phyloP scores from a whole-genome alignment of 2,113 vertebrate species.

The Tauraco erythrolophus region DNA sequence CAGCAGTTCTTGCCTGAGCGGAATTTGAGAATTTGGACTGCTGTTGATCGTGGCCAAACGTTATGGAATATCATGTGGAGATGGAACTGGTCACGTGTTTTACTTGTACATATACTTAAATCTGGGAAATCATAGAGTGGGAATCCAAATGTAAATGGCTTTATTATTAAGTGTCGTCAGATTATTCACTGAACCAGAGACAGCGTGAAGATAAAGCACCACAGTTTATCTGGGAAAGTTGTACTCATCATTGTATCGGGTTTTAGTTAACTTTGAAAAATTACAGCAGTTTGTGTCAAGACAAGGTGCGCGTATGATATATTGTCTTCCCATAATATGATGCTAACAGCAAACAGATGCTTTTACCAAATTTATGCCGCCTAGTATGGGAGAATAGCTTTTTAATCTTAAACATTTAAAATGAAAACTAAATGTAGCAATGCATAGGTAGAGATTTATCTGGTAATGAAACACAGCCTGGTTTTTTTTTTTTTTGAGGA shows the following conservation, averaged over 20 bases:
- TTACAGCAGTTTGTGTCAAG: not conserved
- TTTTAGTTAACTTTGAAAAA: not conserved
- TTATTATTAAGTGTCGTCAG: not conserved
- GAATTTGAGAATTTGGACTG: not conserved
- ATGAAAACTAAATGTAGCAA: not conserved
- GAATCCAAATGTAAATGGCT: not conserved
- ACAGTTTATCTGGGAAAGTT: not conserved
- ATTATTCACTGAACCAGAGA: not conserved
- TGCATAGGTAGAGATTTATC: not conserved
- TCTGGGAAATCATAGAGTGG: not conserved
- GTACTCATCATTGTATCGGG: accelerated
- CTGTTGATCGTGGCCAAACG: not conserved
- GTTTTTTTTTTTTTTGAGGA: not conserved
- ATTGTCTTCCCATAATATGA: not conserved
- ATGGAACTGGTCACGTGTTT: not conserved
- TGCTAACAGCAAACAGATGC: not conserved
- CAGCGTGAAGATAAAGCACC: accelerated
- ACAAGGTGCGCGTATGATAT: not conserved
- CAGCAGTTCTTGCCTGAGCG: not conserved
- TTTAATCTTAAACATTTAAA: not conserved
- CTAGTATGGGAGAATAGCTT: not conserved
- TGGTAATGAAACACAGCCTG: not conserved
- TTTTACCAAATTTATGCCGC: not conserved
- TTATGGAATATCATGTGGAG: not conserved
- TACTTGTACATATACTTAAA: not conserved